Evolutionary conservation across 2,888 invertebrate species (phyloP), one percentile per base, ranked within the genome.

Genomic region (Frankliniella fusca): DNA sequence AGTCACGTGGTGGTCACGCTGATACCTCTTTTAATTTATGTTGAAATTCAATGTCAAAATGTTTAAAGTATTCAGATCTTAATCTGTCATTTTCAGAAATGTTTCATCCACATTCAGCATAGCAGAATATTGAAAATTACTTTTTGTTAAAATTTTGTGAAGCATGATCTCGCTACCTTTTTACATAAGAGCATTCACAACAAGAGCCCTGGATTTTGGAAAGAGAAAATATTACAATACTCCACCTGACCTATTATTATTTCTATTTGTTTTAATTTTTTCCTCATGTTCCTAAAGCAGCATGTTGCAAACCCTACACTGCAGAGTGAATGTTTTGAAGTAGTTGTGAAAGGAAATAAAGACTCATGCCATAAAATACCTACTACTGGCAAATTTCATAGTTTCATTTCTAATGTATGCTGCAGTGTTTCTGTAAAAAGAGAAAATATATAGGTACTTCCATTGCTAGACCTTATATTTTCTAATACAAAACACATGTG

Each of bases 271-370:
- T 76, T 23, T 12, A 5, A n/a, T n/a, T 61, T 61, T 18, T 27
- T 76, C 70, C 23, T 76, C 38, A 27, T 76, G 70, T 76, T 76
- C 70, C 70, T 76, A 76, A 76, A 12, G 70, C 70, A 76, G 70
- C 70, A 11, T 9, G 10, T n/a, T 12, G n/a, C 23, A 76, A 3
- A 12, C 27, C 27, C 27, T 76, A 11, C 10, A 27, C 27, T 76
- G 70, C 70, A 27, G 70, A 11, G 27, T 20, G n/a, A 70, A 23
- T 70, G 27, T 70, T 70, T 70, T 70, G 15, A 54, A 54, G 18
- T 54, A 15, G 54, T 54, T 54, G 54, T 54, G 54, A 54, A 54
- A 54, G 10, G 0, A 12, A 54, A 54, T 54, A 20, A 12, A 54
- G 10, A 54, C 15, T 15, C 15, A 15, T 54, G 7, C 20, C 7